phyloP scores from a whole-genome alignment of 2,113 vertebrate species.

The Cairina moschata region DNA sequence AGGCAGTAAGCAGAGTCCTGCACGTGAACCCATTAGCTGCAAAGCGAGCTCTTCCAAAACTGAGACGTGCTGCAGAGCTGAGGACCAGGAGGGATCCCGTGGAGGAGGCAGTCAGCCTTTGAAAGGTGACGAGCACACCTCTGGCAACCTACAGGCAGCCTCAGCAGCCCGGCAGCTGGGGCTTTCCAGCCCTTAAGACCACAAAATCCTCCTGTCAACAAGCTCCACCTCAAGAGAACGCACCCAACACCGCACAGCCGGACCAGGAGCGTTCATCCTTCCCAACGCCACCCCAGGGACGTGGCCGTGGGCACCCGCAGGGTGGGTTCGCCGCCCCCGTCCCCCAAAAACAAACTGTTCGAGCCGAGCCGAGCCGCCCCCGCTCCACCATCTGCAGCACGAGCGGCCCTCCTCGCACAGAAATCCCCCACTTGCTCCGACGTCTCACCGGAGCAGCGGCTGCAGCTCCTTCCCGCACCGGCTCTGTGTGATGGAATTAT shows the following conservation, averaged over 20 bases:
- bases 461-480: neutral
- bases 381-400: neutral
- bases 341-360: neutral
- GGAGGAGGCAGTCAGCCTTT: neutral
- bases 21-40: fast-evolving
- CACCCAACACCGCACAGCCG: neutral
- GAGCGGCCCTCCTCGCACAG: neutral
- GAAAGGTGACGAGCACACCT: neutral
- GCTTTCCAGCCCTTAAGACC: neutral
- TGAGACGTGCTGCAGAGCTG: neutral
- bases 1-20: neutral
- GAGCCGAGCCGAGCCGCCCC: neutral
- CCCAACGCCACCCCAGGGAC: too few relatives aligned
- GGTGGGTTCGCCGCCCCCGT: neutral
- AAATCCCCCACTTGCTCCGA: neutral
- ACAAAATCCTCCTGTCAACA: neutral
- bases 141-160: neutral
- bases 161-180: neutral
- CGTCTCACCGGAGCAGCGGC: neutral
- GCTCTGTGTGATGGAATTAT: neutral
- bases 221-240: neutral
- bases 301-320: fast-evolving
- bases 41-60: neutral
- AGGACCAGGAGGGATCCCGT: too few relatives aligned
- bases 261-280: neutral